Base-by-base conservation (phyloP, 2,797 vertebrate species). In the Tarsius wallacei region DNA sequence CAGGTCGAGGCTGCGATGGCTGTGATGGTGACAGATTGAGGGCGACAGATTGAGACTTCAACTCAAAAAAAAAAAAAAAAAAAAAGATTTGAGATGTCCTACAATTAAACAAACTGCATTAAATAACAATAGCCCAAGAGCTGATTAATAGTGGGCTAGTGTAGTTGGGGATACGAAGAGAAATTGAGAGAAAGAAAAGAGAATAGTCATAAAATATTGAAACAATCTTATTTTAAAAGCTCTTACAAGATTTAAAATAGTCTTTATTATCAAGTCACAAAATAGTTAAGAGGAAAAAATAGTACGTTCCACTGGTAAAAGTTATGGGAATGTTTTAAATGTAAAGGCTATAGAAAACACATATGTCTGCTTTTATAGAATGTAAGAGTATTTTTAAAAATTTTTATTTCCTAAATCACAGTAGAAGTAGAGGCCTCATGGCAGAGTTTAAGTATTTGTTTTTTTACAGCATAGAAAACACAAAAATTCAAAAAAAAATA, bases 371-470 rank as follows among this genome's bases (percentile, higher is more conserved):
- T 90, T 92, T 90, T 53, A 90, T 14, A 61, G 21, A 76, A 85
- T 61, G 55, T 90, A 5, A 42, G 42, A 42, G 42, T 42, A 42
- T 42, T 42, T 42, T 42, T 42, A 51, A 36, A 80, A 24, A 28
- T 22, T 87, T 91, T 89, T 90, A 80, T 83, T 93, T 94, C 86
- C 57, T 76, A 89, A 94, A 90, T 94, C 47, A 77, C 24, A 11
- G 19, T 26, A 87, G 68, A 84, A 11, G 19, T 26, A 87, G 68
- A 84, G 63, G 63, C 66, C 31, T 66, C 61, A 90, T 10, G 7
- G 17, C 16, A 90, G 47, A 89, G 31, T 76, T n/a, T 82, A 80
- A 90, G 83, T 24, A 74, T 5, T 16, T 83, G 73, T 59, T 83
- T 89, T 89, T 11, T 86, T 87, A 83, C 1, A 71, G 28, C 42